Conservation (phyloP, 1,140 invertebrate species). For the Pseudomyrmex cubaensis region DNA sequence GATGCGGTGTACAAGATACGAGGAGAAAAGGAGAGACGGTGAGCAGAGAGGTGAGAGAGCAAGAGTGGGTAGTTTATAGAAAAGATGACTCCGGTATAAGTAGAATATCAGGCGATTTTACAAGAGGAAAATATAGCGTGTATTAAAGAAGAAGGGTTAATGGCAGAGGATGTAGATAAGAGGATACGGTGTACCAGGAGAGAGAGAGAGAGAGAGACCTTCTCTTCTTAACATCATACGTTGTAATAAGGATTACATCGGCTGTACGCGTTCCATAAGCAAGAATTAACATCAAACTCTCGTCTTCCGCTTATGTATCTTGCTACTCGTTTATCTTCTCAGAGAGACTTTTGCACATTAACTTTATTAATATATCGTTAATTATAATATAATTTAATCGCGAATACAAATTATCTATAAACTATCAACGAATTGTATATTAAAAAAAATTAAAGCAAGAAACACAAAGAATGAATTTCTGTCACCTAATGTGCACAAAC, state of each 20-base stretch:
- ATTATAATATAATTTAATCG: too few species aligned
- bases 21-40: conserved; percentile 37
- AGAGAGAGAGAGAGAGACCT: background rate
- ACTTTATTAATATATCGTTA: background rate
- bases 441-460: too few species aligned
- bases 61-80: conserved; percentile 34
- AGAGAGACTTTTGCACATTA: background rate
- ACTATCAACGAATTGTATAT: too few species aligned
- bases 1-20: conserved; percentile 31
- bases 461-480: too few species aligned
- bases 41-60: background rate
- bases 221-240: conserved; percentile 20
- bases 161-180: conserved; percentile 42
- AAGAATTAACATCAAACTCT: conserved; percentile 49
- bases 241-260: conserved; percentile 46
- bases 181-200: conserved; percentile 2
- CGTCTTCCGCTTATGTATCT: conserved; percentile 16
- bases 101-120: conserved; percentile 33
- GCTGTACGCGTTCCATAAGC: conserved; percentile 25
- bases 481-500: too few species aligned
- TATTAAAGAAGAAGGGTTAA: conserved; percentile 29
- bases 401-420: too few species aligned
- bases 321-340: conserved; percentile 1
- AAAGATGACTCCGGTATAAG: conserved; percentile 26
- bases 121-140: background rate